Base-by-base conservation (phyloP, 2,888 invertebrate genomes). In the Pollenia amentaria region DNA sequence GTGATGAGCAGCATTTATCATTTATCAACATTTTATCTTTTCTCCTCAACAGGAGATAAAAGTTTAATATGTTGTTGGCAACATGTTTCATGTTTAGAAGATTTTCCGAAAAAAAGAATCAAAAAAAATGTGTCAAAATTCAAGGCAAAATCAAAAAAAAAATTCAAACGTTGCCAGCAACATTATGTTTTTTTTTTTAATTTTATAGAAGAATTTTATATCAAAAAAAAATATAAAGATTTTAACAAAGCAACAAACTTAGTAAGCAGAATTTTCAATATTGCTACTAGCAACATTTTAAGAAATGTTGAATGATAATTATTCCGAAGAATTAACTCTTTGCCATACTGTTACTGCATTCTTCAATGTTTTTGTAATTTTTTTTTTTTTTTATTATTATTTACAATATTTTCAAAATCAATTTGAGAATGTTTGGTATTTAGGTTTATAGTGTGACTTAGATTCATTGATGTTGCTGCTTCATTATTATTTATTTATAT, bases 371-470 rank as follows among this genome's bases (percentile, higher is more conserved):
- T 64, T 16, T 40, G 21, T 40, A 64, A 69, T 72, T 48, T 11
- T 69, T 57, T 42, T 44, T 48, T 65, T 64, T 44, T 29, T 51
- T 48, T 67, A 29, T 62, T 38, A 16, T 46, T 53, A 29, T 67
- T 77, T 80, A n/a, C 72, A 80, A 72, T 72, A 80, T 80, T 81
- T 79, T 87, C 29, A 53, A 79, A 72, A 79, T 79, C 79, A 83
- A 86, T 83, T 78, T 73, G 78, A 73, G 84, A 84, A 78, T 84
- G 84, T 78, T 73, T 67, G 87, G 84, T 80, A 87, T 87, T 87
- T 87, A 62, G 87, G 87, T 87, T 76, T 84, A 76, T 87, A 87
- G 87, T 87, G 84, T 84, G 80, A 84, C 79, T 80, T 80, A 55
- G 77, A 75, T 79, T 84, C 73, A 70, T 69, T 53, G 60, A 79